Evolutionary conservation across 2,888 invertebrate species (phyloP).

Genomic region (Noctua pronuba): DNA sequence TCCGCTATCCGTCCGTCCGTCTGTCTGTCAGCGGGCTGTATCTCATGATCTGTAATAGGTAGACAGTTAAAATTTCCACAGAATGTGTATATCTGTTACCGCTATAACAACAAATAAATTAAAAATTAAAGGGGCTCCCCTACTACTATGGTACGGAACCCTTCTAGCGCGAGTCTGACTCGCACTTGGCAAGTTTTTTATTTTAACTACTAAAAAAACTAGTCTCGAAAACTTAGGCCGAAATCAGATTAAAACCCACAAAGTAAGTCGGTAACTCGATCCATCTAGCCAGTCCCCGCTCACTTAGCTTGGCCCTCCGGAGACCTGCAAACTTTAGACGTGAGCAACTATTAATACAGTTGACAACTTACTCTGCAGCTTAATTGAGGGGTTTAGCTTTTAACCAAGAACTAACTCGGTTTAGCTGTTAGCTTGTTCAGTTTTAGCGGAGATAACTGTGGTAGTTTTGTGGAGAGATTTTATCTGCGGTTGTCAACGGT

Average conservation of each 20-base stretch:
- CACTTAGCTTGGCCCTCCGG: constrained; percentile 33
- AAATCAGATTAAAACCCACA: constrained; percentile 35
- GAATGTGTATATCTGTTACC: too few species aligned
- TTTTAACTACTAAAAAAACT: not conserved
- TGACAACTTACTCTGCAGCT: constrained; percentile 34
- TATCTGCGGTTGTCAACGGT: not conserved
- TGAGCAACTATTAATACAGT: constrained; percentile 51
- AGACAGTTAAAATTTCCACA: too few species aligned
- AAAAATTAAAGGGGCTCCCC: too few species aligned
- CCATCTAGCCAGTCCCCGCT: constrained; percentile 21
- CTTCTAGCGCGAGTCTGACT: too few species aligned
- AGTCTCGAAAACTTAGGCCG: not conserved
- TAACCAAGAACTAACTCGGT: constrained; percentile 26
- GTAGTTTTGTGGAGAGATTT: not conserved
- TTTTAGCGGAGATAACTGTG: not conserved
- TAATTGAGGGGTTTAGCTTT: constrained; percentile 50
- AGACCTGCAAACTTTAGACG: constrained; percentile 37
- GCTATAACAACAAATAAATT: too few species aligned
- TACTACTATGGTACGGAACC: too few species aligned
- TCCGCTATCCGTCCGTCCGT: too few species aligned
- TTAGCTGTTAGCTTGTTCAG: constrained; percentile 20
- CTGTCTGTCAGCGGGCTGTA: too few species aligned
- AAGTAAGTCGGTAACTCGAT: constrained; percentile 34
- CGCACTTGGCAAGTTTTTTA: not conserved
- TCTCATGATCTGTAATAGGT: too few species aligned